phyloP scores from a whole-genome alignment of 1,140 invertebrate genomes.

The Mactra quadrangularis region DNA sequence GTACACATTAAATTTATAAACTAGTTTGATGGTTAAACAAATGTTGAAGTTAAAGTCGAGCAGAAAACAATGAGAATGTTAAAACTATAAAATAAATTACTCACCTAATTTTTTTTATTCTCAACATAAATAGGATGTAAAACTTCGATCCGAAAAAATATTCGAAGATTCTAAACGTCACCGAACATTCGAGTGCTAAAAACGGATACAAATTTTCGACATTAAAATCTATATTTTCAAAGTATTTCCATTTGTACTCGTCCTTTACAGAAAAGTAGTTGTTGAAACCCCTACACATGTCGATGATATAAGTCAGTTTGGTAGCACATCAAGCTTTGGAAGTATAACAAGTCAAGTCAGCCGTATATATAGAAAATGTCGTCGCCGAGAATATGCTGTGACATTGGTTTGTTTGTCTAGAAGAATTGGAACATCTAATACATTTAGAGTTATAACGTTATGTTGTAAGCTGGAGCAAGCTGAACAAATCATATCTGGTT shows the following conservation, averaged over 20 bases:
- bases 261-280: constrained; percentile 35
- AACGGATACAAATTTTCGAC: too few species aligned
- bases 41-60: too few species aligned
- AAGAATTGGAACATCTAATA: constrained; percentile 42
- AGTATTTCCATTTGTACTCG: too few species aligned
- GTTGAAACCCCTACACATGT: constrained; percentile 17
- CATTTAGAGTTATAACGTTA: neutral
- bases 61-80: too few species aligned
- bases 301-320: neutral
- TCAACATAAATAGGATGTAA: too few species aligned
- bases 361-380: constrained; percentile 23
- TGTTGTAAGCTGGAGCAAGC: constrained; percentile 36
- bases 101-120: too few species aligned
- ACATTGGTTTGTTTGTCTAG: constrained; percentile 9
- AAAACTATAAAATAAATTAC: too few species aligned
- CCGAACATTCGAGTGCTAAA: too few species aligned
- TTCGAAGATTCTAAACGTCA: too few species aligned
- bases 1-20: neutral
- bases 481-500: neutral
- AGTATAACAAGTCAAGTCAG: constrained; percentile 19
- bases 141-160: too few species aligned
- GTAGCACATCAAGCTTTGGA: constrained; percentile 1
- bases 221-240: too few species aligned
- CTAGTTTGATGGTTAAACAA: too few species aligned
- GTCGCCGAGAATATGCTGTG: constrained; percentile 34